A percentile compares a stretch with the other conserved stretches of the same genome.
Conservation (phyloP, 2,888 invertebrate genomes). For the Brachyptera putata region DNA sequence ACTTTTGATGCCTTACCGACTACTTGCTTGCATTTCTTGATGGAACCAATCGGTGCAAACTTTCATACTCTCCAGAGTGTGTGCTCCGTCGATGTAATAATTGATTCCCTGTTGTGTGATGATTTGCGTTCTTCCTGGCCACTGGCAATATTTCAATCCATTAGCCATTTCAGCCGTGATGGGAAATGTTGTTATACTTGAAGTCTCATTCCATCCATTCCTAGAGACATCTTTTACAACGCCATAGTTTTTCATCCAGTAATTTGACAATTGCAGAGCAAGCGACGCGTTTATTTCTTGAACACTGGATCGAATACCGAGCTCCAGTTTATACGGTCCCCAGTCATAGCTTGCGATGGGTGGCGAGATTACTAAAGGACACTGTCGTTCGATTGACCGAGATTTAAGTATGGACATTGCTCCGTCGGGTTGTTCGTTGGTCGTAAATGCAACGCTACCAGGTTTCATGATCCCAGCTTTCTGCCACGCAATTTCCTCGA, state of each 20-base stretch:
- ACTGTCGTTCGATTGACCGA: conserved; percentile 58
- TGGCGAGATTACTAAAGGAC: conserved; percentile 56
- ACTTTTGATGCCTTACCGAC: no score
- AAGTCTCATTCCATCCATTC: neutral
- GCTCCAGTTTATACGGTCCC: conserved; percentile 35
- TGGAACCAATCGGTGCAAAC: conserved; percentile 79
- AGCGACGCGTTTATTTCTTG: conserved; percentile 78
- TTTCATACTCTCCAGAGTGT: conserved; percentile 82
- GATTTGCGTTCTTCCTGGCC: conserved; percentile 84
- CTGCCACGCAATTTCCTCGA: conserved; percentile 87
- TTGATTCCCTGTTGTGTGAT: conserved; percentile 39
- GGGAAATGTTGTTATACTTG: conserved; percentile 24
- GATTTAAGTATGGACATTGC: conserved; percentile 64
- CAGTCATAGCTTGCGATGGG: conserved; percentile 56
- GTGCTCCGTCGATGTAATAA: conserved; percentile 88
- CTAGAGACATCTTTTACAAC: neutral
- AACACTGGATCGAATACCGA: conserved; percentile 52
- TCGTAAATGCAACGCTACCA: conserved; percentile 66
- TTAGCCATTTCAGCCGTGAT: conserved; percentile 45
- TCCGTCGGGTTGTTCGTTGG: conserved; percentile 52
- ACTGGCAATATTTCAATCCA: conserved; percentile 64
- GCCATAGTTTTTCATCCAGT: conserved; percentile 57
- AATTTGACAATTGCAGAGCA: conserved; percentile 76
- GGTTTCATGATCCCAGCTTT: conserved; percentile 94
- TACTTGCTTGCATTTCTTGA: no score